These are phyloP conservation scores for Cottoperca gobio DNA, from an alignment of 2,797 vertebrate species.

Conservation along the genomic window DNA sequence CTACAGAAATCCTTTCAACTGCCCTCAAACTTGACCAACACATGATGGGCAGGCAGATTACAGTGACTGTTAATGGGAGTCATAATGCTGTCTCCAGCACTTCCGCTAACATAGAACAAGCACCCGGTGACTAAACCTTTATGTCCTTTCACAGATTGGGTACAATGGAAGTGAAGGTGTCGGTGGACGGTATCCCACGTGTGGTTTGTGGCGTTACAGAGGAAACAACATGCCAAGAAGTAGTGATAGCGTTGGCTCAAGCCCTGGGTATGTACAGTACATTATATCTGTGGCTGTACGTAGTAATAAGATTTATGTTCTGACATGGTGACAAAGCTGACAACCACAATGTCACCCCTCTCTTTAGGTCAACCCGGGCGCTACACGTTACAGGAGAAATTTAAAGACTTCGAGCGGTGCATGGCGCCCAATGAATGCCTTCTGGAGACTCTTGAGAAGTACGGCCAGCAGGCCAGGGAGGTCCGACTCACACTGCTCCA, in stretches of 20 bases:
- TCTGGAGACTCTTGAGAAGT: conserved; percentile 82
- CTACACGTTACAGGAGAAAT: conserved; percentile 84
- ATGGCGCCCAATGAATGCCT: conserved; percentile 80
- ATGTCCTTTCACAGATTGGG: conserved; percentile 13
- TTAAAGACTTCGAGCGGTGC: conserved; percentile 84
- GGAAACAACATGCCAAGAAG: conserved; percentile 86
- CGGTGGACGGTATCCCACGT: conserved; percentile 81
- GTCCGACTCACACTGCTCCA: conserved; percentile 84
- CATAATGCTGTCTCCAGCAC: conserved; percentile 42
- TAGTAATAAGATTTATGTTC: not conserved
- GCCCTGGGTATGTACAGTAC: conserved; percentile 76
- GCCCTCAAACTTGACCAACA: not conserved
- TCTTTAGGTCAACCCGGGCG: conserved; percentile 84
- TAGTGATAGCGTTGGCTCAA: conserved; percentile 85
- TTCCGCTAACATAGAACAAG: conserved; percentile 32
- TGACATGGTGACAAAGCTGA: not conserved
- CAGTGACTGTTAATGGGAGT: conserved; percentile 39
- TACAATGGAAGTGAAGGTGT: conserved; percentile 87
- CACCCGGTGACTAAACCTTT: not conserved
- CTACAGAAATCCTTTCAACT: conserved; percentile 1
- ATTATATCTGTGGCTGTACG: not conserved
- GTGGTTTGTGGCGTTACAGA: conserved; percentile 86
- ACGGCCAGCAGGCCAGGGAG: conserved; percentile 83
- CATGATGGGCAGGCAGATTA: conserved; percentile 49
- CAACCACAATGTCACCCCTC: not conserved